Evolutionary conservation across 2,113 vertebrate species (phyloP), one percentile per base, ranked within the genome.

Genomic region (Taxidea taxus): DNA sequence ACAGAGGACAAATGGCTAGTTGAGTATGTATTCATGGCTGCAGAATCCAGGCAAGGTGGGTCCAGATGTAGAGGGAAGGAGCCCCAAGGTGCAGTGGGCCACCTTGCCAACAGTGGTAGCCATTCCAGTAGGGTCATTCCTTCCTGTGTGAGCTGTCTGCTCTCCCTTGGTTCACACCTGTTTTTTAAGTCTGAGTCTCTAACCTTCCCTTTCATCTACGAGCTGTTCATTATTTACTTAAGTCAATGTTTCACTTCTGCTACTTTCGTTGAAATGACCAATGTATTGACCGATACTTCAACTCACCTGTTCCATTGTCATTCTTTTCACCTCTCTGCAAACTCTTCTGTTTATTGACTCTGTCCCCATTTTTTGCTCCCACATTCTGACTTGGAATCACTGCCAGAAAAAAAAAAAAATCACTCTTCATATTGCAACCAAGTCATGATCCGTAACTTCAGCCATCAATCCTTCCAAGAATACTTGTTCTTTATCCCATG

Each of bases 401-500:
- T 54, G 34, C n/a, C 51, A 90, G 70, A 42, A 47, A 84, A 60
- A 82, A 81, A 49, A 47, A 83, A 60, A 81, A 81, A 49, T 83
- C 23, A 60, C 54, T 64, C 37, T 60, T 60, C 29, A 39, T 29
- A 75, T 16, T 72, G 75, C 29, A 93, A 60, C 29, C 66, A 88
- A 51, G 27, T 77, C 47, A 47, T 31, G 83, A 4, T 47, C 25
- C 49, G 7, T 47, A 31, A 47, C 54, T 11, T 27, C 54, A 95
- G 91, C 74, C 70, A 18, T 0, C 1, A 42, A 16, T 39, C 51
- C 54, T 74, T 90, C 90, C 72, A 72, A 83, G 92, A 90, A 34
- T 8, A 37, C 1, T 60, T 58, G 51, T 27, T 54, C 31, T 20
- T 56, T 23, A 29, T 4, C 64, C 7, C 15, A 25, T 27, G 34